Evolutionary conservation across 2,888 invertebrate species (phyloP), one percentile per base, ranked within the genome.

Genomic region (Macaria liturata): DNA sequence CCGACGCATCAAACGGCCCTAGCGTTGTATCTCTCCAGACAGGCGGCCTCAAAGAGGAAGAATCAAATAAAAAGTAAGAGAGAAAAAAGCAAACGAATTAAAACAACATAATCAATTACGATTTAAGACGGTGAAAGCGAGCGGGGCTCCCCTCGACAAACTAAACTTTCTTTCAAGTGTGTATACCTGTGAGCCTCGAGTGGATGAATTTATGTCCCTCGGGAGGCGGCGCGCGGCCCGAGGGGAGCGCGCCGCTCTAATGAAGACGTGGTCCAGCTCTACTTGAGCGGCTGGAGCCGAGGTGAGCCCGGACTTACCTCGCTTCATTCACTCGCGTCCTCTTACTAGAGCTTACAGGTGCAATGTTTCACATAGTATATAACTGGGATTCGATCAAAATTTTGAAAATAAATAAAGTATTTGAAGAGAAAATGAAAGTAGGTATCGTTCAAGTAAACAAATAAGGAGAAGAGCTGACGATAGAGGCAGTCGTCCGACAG

Each of bases 31-130:
- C 86, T 84, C 88, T 87, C 75, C 87, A 83, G 89, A 79, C 90
- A 89, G 89, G 90, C 90, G 90, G 90, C 88, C 78, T 86, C 81
- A 83, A 84, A 84, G 77, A 80, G 72, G 73, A 83, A 83, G 77
- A 80, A 83, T 76, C 71, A 83, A 87, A 84, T 78, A 79, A 85
- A 85, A 87, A 81, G 77, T 76, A 84, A 81, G 75, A 80, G 72
- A 83, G 75, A 80, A 83, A 83, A 83, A 88, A 89, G 88, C 88
- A 86, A 90, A 89, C 86, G 86, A 90, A 90, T 91, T 88, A 90
- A 90, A 90, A 89, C 85, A 91, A 90, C 88, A 89, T 88, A 89
- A 90, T 90, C 84, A 86, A 89, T 89, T 87, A 88, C 83, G 87
- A 85, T 86, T 87, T 84, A 86, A 86, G 86, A 84, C 80, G 79